Percentiles rank a stretch among this genome's conserved stretches.
These are phyloP conservation scores for Micromussa lordhowensis DNA, from an alignment of 92 coral and sea anemone species.

Conservation along the genomic window DNA sequence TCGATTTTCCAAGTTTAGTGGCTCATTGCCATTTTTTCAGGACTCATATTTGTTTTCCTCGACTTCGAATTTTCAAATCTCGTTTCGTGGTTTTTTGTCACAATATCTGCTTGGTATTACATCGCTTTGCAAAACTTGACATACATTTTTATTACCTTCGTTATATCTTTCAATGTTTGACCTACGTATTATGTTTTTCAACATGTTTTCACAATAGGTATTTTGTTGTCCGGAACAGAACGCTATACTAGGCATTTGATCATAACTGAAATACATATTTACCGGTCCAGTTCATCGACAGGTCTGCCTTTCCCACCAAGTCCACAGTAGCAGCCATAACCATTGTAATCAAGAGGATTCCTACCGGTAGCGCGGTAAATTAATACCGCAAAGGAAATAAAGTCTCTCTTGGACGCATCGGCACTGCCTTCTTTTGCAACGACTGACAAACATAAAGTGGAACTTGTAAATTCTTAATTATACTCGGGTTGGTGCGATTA, in stretches of 20 bases:
- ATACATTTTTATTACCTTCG: no score
- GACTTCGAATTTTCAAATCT: no score
- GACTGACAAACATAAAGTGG: not conserved
- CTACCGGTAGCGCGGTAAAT: not conserved
- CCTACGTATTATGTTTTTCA: no score
- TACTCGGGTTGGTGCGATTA: no score
- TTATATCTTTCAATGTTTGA: no score
- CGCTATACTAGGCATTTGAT: not conserved
- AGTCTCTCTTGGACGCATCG: not conserved
- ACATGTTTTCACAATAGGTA: no score
- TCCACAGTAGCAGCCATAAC: conserved; percentile 27
- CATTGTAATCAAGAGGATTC: not conserved
- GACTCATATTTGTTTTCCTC: no score
- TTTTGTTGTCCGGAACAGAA: not conserved
- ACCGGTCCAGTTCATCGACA: conserved; percentile 13
- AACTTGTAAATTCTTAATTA: not conserved
- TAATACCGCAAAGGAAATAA: not conserved
- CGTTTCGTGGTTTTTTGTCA: no score
- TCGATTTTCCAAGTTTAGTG: no score
- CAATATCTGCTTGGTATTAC: no score
- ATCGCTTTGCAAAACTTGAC: no score
- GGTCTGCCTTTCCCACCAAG: not conserved
- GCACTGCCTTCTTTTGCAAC: not conserved
- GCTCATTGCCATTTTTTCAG: no score
- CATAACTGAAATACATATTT: not conserved